Conservation (phyloP, 2,888 invertebrate species). For the Conistra vaccinii region DNA sequence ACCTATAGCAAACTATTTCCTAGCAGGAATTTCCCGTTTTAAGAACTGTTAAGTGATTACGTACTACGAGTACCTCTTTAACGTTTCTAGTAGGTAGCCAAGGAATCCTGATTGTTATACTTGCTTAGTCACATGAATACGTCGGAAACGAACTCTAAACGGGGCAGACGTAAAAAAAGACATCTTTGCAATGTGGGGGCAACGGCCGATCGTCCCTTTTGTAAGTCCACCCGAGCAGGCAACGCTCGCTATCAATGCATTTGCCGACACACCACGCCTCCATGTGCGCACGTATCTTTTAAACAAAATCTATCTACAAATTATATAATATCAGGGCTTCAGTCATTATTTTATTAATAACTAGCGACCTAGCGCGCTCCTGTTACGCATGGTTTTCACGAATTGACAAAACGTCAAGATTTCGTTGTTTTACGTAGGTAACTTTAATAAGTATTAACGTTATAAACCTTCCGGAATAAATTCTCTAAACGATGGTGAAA, state of each 20-base stretch:
- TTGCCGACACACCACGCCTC: slow-evolving; percentile 57
- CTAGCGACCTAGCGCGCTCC: too few relatives aligned
- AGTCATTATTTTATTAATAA: background rate
- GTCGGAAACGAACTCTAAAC: slow-evolving; percentile 70
- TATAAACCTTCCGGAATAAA: too few relatives aligned
- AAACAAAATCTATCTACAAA: slow-evolving; percentile 14
- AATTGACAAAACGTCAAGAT: too few relatives aligned
- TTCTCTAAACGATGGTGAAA: too few relatives aligned
- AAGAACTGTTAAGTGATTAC: slow-evolving; percentile 23
- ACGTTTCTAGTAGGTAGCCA: slow-evolving; percentile 14
- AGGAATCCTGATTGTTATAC: slow-evolving; percentile 17
- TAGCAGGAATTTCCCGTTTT: slow-evolving; percentile 13
- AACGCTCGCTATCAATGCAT: slow-evolving; percentile 60
- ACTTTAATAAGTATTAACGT: too few relatives aligned
- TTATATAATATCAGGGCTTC: slow-evolving; percentile 1
- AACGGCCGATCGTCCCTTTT: slow-evolving; percentile 81
- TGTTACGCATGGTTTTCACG: too few relatives aligned
- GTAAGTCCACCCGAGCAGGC: slow-evolving; percentile 61
- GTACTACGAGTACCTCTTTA: too few relatives aligned
- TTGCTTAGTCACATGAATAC: slow-evolving; percentile 34
- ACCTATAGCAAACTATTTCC: slow-evolving; percentile 3
- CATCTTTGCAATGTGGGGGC: slow-evolving; percentile 78
- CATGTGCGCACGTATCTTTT: slow-evolving; percentile 36
- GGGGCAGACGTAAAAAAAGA: slow-evolving; percentile 72
- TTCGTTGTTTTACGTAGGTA: too few relatives aligned